Percentiles rank a stretch among this genome's conserved stretches.
These are phyloP conservation scores for Diacarnus erythraeanus DNA, from an alignment of 37 sponge, comb jelly and placozoan species.

Conservation along the genomic window DNA sequence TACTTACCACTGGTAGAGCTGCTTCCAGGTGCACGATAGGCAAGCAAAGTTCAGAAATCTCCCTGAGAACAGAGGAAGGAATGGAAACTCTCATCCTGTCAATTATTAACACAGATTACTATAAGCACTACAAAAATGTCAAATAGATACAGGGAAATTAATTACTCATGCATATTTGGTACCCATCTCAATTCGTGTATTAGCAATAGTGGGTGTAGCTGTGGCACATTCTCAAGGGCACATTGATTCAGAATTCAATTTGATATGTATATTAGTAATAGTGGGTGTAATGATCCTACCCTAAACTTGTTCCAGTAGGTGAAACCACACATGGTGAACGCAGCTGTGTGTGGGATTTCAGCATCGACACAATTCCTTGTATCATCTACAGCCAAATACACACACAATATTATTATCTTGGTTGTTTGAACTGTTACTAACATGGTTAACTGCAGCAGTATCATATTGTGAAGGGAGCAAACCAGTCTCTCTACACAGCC, in stretches of 20 bases:
- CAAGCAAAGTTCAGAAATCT: constrained; percentile 23
- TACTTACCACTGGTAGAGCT: constrained; percentile 34
- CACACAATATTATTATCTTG: background rate
- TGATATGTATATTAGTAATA: too few species aligned
- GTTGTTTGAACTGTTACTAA: too few species aligned
- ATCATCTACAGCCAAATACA: background rate
- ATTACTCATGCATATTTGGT: too few species aligned
- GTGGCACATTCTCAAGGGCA: too few species aligned
- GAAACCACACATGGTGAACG: too few species aligned
- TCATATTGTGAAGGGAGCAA: constrained; percentile 32
- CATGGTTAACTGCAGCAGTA: constrained; percentile 11
- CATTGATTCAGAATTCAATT: too few species aligned
- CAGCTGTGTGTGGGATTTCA: background rate
- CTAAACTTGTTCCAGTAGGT: too few species aligned
- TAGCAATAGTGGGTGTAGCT: too few species aligned
- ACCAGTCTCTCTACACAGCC: constrained; percentile 43
- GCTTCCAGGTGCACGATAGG: constrained; percentile 11
- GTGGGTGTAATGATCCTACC: too few species aligned
- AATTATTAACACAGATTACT: background rate
- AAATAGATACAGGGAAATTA: too few species aligned
- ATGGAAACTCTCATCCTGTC: background rate
- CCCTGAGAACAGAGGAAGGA: background rate
- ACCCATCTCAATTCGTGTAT: too few species aligned
- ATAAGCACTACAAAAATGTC: background rate
- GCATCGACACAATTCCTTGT: background rate